Conservation (phyloP, 2,113 vertebrate genomes). For the Hemibagrus wyckioides region DNA sequence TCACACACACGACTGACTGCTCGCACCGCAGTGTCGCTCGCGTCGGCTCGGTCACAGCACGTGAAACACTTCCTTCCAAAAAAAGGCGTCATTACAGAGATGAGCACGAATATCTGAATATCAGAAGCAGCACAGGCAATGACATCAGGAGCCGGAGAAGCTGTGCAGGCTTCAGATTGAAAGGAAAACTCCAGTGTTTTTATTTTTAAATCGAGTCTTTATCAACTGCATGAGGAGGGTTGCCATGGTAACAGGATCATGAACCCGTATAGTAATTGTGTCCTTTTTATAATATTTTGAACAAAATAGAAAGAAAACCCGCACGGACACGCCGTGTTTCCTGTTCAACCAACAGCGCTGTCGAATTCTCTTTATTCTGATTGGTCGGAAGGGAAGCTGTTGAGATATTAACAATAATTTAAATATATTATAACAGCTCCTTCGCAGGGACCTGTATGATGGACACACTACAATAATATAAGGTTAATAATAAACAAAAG, state of each 20-base stretch:
- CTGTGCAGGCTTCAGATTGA: not conserved
- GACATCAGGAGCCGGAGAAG: not conserved
- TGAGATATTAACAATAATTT: not conserved
- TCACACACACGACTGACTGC: not conserved
- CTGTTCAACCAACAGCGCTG: not conserved
- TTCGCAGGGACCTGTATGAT: not conserved
- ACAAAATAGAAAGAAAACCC: not conserved
- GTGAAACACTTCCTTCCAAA: conserved; percentile 25
- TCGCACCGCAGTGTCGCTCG: not conserved
- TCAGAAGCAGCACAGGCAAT: conserved; percentile 17
- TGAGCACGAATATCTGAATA: not conserved
- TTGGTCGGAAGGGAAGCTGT: not conserved
- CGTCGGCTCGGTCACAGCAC: not conserved
- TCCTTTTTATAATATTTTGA: not conserved
- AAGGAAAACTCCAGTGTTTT: not conserved
- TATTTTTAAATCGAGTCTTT: not conserved
- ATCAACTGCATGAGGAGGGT: not conserved
- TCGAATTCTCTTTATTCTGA: not conserved
- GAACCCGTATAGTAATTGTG: not conserved
- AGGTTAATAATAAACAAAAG: not conserved
- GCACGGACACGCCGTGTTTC: not conserved
- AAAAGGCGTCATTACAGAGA: not conserved
- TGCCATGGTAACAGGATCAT: not conserved
- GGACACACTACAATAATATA: not conserved
- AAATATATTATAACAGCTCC: not conserved